These are phyloP conservation scores for Rallus limicola DNA, from an alignment of 2,113 vertebrate genomes.

Conservation along the genomic window DNA sequence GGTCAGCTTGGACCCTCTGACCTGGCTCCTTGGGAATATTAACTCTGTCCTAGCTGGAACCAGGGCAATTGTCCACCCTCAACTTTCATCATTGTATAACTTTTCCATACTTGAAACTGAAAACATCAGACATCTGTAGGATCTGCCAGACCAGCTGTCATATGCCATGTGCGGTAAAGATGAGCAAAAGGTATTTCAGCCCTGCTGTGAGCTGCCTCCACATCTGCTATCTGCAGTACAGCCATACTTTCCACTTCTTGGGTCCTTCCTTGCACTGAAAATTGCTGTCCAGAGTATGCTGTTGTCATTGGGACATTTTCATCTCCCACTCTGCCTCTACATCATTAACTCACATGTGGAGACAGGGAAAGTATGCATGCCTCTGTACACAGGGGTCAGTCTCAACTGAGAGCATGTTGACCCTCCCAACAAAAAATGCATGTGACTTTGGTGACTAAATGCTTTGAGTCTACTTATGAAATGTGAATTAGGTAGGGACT, in stretches of 20 bases:
- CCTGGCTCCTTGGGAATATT: too few relatives aligned
- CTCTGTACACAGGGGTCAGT: not conserved
- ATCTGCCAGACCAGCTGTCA: not conserved
- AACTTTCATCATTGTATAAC: not conserved
- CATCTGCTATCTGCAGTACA: not conserved
- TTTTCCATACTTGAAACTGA: not conserved
- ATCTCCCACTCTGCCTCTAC: not conserved
- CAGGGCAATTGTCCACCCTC: too few relatives aligned
- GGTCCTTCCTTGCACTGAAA: not conserved
- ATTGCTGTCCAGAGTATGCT: not conserved
- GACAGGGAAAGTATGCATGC: not conserved
- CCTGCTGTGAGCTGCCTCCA: not conserved
- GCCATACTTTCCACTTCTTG: not conserved
- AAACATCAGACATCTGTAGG: not conserved
- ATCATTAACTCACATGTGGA: not conserved
- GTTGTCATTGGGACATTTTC: not conserved
- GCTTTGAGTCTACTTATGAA: not conserved
- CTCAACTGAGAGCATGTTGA: rapidly evolving
- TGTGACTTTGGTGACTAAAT: not conserved
- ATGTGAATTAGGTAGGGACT: not conserved
- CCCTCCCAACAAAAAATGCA: rapidly evolving
- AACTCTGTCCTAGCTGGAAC: too few relatives aligned
- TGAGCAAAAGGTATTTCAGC: not conserved
- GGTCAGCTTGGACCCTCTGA: too few relatives aligned
- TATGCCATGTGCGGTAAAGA: not conserved